phyloP scores from a whole-genome alignment of 2,113 vertebrate species.

The Dasyurus viverrinus region DNA sequence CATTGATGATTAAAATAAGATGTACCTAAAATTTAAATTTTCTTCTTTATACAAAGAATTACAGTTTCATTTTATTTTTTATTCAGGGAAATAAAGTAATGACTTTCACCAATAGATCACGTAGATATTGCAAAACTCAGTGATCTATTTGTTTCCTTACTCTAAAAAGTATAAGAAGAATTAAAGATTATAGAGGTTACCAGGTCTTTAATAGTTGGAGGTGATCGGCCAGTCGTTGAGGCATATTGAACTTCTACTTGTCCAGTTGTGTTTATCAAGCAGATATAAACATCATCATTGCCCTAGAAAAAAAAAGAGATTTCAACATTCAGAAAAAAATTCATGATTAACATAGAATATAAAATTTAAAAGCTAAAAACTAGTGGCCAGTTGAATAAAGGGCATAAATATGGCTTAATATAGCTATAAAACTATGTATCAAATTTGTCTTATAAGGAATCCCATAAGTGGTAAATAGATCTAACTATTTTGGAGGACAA shows the following conservation, averaged over 20 bases:
- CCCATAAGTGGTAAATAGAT: neutral
- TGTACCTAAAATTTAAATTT: neutral
- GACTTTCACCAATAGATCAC: neutral
- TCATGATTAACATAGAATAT: neutral
- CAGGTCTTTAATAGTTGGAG: conserved; percentile 74
- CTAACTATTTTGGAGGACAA: neutral
- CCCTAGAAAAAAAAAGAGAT: conserved; percentile 75
- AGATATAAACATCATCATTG: conserved; percentile 87
- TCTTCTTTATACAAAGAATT: neutral
- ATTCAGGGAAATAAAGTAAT: neutral
- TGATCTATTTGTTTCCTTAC: neutral
- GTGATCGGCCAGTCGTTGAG: conserved; percentile 72
- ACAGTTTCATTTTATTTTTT: neutral
- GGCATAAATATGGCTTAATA: neutral
- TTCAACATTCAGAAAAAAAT: neutral
- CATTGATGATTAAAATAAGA: neutral
- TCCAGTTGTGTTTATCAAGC: conserved; percentile 61
- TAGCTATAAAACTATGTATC: neutral
- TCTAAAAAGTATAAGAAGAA: neutral
- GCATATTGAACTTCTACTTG: conserved; percentile 77
- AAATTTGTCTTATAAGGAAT: neutral
- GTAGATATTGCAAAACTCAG: neutral
- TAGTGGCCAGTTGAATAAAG: neutral
- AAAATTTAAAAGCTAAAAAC: neutral
- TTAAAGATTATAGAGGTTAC: conserved; percentile 66